These are phyloP conservation scores for Mimas tiliae DNA, from an alignment of 2,888 invertebrate genomes.

Conservation along the genomic window DNA sequence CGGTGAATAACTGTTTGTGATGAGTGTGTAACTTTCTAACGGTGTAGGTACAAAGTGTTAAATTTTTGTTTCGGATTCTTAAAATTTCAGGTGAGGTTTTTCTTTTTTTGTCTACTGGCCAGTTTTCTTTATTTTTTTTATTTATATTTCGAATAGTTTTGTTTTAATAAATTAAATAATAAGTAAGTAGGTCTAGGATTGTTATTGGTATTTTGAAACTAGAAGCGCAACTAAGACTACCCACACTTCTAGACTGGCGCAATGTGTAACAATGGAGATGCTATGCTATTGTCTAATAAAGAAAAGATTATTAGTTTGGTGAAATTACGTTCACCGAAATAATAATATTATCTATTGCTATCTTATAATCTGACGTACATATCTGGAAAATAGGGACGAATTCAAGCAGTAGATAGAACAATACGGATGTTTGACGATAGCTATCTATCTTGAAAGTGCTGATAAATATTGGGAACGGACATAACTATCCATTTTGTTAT, in stretches of 20 bases:
- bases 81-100: constrained; percentile 4
- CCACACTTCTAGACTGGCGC: constrained; percentile 9
- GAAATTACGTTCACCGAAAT: no score
- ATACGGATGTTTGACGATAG: no score
- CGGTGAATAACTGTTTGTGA: constrained; percentile 22
- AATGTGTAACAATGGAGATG: constrained; percentile 21
- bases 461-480: no score
- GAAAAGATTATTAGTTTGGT: constrained; percentile 15
- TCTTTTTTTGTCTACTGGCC: neutral
- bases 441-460: no score
- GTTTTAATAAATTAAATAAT: neutral
- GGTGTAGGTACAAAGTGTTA: neutral
- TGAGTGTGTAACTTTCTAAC: constrained; percentile 6
- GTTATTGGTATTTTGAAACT: constrained; percentile 20
- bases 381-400: no score
- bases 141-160: neutral
- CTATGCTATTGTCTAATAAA: neutral
- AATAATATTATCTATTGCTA: no score
- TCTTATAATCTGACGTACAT: no score
- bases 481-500: no score
- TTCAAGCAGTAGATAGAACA: no score
- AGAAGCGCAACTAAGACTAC: neutral
- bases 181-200: constrained; percentile 7
- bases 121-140: neutral
- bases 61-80: constrained; percentile 11